phyloP scores from a whole-genome alignment of 1,140 invertebrate genomes.

The Paraescarpia echinospica region DNA sequence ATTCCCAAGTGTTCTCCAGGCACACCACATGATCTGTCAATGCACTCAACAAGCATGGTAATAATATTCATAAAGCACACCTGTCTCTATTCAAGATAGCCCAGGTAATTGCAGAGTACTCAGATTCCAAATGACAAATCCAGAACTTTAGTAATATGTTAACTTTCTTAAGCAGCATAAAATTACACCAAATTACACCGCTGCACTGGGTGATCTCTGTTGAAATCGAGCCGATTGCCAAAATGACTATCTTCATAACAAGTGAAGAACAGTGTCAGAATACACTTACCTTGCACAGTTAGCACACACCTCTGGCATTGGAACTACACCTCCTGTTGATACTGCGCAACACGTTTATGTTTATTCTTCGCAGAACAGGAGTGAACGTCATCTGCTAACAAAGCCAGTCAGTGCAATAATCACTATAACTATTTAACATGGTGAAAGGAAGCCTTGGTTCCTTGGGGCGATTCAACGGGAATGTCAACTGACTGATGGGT shows the following conservation, averaged over 20 bases:
- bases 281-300: background rate
- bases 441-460: background rate
- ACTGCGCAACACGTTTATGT: background rate
- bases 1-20: background rate
- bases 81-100: background rate
- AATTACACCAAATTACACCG: background rate
- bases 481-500: background rate
- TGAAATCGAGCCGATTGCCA: background rate
- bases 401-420: background rate
- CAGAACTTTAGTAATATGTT: background rate
- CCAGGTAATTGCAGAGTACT: background rate
- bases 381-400: background rate
- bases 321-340: background rate
- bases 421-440: background rate
- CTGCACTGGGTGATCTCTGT: background rate
- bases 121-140: slow-evolving; percentile 1
- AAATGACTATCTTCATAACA: background rate
- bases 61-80: background rate
- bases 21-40: background rate
- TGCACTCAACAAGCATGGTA: background rate
- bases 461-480: background rate
- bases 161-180: slow-evolving; percentile 1
- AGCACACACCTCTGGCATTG: background rate
- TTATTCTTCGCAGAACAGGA: background rate
- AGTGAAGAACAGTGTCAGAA: background rate